Percentiles rank a stretch among this genome's conserved stretches.
phyloP scores from a whole-genome alignment of 2,113 vertebrate genomes.

The Mesocricetus auratus region DNA sequence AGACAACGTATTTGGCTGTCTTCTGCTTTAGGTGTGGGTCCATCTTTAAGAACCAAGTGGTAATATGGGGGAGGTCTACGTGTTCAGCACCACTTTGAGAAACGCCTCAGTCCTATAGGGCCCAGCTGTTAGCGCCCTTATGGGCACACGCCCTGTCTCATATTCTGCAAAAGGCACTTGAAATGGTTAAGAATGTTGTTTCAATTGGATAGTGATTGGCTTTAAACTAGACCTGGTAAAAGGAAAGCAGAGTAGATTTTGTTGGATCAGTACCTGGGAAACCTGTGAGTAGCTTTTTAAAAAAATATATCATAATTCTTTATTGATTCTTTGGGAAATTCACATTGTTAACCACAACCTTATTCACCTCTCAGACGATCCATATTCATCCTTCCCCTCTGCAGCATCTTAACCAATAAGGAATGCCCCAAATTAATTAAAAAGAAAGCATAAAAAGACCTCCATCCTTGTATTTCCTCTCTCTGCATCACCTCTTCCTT shows the following conservation, averaged over 20 bases:
- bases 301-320: not conserved
- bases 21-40: not conserved
- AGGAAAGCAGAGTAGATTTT: not conserved
- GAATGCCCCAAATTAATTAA: not conserved
- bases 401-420: not conserved
- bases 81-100: not conserved
- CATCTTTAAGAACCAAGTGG: not conserved
- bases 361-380: not conserved
- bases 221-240: not conserved
- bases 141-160: rapidly evolving
- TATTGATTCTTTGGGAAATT: not conserved
- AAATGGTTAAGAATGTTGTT: not conserved
- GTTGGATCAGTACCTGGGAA: not conserved
- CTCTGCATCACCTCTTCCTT: not conserved
- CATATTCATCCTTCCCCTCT: not conserved
- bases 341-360: not conserved
- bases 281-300: not conserved
- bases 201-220: too few species aligned
- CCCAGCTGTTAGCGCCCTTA: not conserved
- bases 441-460: not conserved
- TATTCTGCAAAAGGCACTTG: not conserved
- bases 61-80: not conserved
- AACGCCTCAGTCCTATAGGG: not conserved
- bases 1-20: not conserved
- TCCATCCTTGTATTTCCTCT: not conserved